Base-by-base conservation (phyloP, 2,113 vertebrate genomes). In the Macroglossus sobrinus region DNA sequence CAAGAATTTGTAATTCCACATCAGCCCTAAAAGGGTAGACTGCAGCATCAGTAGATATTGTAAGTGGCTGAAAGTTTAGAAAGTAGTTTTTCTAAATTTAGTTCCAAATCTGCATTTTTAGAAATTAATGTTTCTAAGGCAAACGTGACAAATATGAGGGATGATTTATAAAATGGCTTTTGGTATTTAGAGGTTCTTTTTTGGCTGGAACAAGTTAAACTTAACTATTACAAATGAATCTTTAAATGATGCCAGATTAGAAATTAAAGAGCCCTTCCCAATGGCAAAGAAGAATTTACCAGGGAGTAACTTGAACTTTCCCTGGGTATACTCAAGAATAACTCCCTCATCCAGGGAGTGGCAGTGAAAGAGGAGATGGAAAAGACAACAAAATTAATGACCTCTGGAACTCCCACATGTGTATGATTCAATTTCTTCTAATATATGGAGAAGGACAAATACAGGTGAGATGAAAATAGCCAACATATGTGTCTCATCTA, bases 391-490 rank as follows among this genome's bases (percentile, higher is more conserved):
- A 84, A 80, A 92, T 85, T 53, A 93, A 96, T 92, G 94, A 61
- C 45, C 89, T 76, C 59, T 72, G 47, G 50, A 80, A 75, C 40
- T 86, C 69, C 53, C 92, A 96, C 50, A 94, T 88, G 40, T 47
- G 18, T 86, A 57, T 19, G 53, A 68, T 40, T 94, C 53, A 55
- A 14, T 93, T 84, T 93, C 87, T 64, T 92, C 38, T 92, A 50
- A 76, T 80, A 72, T 96, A 89, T 94, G 61, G 26, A 94, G 74
- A 86, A 95, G 45, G 59, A 94, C 59, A 55, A 96, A 66, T 80
- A 84, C 18, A 97, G 79, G 93, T 92, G 84, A 95, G 69, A 92
- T 81, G 47, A 74, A 93, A 95, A 81, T 81, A 74, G 84, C 68
- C 71, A 76, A 72, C 40, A 86, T 61, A 9, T 69, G 30, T 66